phyloP scores from a whole-genome alignment of 2,113 vertebrate species.

The Candoia aspera region DNA sequence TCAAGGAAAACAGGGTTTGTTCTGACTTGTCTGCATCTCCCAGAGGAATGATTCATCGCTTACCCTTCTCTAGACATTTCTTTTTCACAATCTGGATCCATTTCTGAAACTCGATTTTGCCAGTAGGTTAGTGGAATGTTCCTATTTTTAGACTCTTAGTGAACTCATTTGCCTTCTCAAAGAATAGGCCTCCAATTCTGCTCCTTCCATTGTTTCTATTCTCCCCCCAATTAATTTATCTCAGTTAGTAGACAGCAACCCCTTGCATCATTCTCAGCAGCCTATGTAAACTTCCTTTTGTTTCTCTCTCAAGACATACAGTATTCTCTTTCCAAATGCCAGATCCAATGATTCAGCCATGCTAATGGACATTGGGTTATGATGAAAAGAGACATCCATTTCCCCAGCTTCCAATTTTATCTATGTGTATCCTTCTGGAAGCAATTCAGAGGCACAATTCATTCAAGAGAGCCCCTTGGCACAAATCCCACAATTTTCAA shows the following conservation, averaged over 20 bases:
- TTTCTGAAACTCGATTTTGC: slow-evolving; percentile 12
- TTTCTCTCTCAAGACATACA: neutral
- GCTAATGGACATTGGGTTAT: slow-evolving; percentile 14
- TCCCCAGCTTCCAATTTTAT: neutral
- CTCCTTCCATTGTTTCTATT: neutral
- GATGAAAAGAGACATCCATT: neutral
- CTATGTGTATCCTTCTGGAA: neutral
- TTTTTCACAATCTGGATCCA: slow-evolving; percentile 16
- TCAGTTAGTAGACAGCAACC: neutral
- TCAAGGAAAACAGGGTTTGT: neutral
- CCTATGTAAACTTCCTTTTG: neutral
- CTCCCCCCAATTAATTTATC: neutral
- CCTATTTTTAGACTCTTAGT: slow-evolving; percentile 21
- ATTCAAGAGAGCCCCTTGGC: slow-evolving; percentile 13
- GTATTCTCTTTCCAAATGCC: slow-evolving; percentile 10
- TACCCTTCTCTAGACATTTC: slow-evolving; percentile 5
- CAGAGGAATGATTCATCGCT: neutral
- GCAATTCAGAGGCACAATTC: neutral
- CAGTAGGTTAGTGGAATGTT: neutral
- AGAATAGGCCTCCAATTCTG: neutral
- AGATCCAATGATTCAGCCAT: slow-evolving; percentile 11
- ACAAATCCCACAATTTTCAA: slow-evolving; percentile 19
- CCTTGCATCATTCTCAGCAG: neutral
- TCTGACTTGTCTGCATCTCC: neutral
- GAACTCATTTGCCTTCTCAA: neutral